phyloP scores from a whole-genome alignment of 2,888 invertebrate genomes.

The Miltochrista miniata region DNA sequence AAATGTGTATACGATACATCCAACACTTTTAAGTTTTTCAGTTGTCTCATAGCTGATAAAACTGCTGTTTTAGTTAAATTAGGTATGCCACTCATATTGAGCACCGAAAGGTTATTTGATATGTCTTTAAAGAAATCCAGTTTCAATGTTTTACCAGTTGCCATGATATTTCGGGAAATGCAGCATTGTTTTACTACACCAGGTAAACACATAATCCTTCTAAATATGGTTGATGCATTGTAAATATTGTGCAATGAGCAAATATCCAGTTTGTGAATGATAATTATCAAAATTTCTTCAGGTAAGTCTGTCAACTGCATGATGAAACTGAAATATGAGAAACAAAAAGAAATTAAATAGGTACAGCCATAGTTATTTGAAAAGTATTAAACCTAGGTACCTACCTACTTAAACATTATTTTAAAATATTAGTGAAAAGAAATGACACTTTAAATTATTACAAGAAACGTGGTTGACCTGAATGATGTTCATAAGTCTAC shows the following conservation, averaged over 20 bases:
- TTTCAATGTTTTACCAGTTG: conserved; percentile 54
- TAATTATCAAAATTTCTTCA: conserved; percentile 65
- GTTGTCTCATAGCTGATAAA: conserved; percentile 47
- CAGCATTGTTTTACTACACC: conserved; percentile 51
- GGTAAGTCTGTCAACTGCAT: conserved; percentile 52
- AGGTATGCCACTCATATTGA: conserved; percentile 57
- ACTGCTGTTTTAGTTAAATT: conserved; percentile 55
- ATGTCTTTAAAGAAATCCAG: conserved; percentile 54
- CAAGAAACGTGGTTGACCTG: too few relatives aligned
- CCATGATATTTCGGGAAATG: conserved; percentile 52
- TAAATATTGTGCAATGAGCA: conserved; percentile 51
- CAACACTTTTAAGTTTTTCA: conserved; percentile 54
- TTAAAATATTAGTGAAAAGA: too few relatives aligned
- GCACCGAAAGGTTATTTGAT: conserved; percentile 47
- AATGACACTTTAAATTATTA: too few relatives aligned
- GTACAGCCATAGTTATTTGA: too few relatives aligned
- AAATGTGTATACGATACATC: conserved; percentile 67
- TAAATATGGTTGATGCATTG: conserved; percentile 46
- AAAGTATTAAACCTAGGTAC: too few relatives aligned
- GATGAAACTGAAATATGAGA: conserved; percentile 15
- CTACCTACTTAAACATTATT: too few relatives aligned
- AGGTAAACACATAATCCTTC: conserved; percentile 44
- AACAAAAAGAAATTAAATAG: not conserved
- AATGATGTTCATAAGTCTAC: too few relatives aligned
- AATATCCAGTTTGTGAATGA: conserved; percentile 55